Evolutionary conservation across 1,140 invertebrate genomes (phyloP), one percentile per base, ranked within the genome.

Genomic region (Eupristina koningsbergeri): DNA sequence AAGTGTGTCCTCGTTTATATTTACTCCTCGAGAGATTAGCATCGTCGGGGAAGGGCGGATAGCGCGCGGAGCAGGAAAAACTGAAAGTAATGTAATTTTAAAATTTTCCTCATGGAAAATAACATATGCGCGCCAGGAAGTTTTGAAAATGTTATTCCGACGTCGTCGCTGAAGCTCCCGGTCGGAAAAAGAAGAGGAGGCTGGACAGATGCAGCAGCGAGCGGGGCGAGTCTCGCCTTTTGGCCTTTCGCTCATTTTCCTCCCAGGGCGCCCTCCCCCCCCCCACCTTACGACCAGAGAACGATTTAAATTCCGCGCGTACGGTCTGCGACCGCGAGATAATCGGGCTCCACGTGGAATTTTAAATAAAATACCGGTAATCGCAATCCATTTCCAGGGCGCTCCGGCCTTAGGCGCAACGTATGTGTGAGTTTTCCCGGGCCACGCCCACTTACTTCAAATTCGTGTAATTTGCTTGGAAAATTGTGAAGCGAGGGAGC

Each of bases 271-370:
- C n/a, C n/a, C n/a, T n/a, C n/a, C n/a, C n/a, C n/a, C n/a, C n/a
- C 64, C 39, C 53, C 63, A 19, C 87, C 86, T 88, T 88, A 87
- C 86, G 85, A 87, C 85, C 85, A 86, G 87, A 84, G 85, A 86
- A 86, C 87, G 87, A 87, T 88, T 88, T 88, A 87, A 87, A 88
- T 88, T 88, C 86, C 86, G 80, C 86, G 86, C 86, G 86, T 86
- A 39, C 74, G 13, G 53, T 74, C 67, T 74, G 22, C 64, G 76
- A 41, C 45, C 73, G 69, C 77, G 78, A 84, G 80, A 80, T 77
- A 80, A 84, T 79, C 81, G 77, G 63, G 69, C 15, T n/a, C 41
- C 69, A 36, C 45, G 41, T 76, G 47, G 79, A 86, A 86, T 84
- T 86, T 86, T 71, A 85, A 85, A 86, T 80, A 86, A 86, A 86